A percentile compares a stretch with the other conserved stretches of the same genome.
phyloP scores from a whole-genome alignment of 2,113 vertebrate genomes.

The Erythrocercus mccallii region DNA sequence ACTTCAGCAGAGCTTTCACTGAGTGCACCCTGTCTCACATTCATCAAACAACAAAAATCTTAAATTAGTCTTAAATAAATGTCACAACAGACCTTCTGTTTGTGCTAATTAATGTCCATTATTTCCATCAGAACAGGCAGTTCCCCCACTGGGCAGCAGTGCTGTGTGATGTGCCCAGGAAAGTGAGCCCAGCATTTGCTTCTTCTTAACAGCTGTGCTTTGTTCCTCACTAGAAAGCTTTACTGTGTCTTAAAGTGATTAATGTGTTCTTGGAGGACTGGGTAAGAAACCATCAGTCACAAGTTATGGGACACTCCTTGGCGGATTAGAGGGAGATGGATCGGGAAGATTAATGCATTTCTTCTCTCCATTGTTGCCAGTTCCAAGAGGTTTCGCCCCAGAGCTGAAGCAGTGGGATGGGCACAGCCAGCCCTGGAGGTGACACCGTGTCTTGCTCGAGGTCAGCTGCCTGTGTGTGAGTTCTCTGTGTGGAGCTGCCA shows the following conservation, averaged over 20 bases:
- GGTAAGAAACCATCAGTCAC: neutral
- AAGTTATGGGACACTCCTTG: neutral
- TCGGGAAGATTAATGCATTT: neutral
- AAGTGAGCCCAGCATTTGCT: neutral
- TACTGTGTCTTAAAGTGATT: neutral
- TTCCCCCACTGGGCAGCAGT: neutral
- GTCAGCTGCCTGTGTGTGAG: neutral
- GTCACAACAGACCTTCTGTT: neutral
- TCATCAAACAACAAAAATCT: neutral
- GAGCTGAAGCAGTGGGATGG: neutral
- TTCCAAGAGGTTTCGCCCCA: neutral
- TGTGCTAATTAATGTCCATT: neutral
- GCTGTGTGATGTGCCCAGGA: neutral
- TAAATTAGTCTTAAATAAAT: neutral
- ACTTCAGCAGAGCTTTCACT: neutral
- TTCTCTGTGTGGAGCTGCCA: neutral
- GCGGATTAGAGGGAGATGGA: neutral
- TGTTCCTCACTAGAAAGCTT: conserved; percentile 12
- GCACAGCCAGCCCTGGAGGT: accelerated
- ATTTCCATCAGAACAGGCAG: neutral
- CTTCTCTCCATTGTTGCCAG: neutral
- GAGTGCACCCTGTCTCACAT: neutral
- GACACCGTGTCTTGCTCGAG: neutral
- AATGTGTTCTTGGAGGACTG: neutral
- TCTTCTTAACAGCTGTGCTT: conserved; percentile 5